phyloP scores from a whole-genome alignment of 2,797 vertebrate genomes.

The Gadopsis marmoratus region DNA sequence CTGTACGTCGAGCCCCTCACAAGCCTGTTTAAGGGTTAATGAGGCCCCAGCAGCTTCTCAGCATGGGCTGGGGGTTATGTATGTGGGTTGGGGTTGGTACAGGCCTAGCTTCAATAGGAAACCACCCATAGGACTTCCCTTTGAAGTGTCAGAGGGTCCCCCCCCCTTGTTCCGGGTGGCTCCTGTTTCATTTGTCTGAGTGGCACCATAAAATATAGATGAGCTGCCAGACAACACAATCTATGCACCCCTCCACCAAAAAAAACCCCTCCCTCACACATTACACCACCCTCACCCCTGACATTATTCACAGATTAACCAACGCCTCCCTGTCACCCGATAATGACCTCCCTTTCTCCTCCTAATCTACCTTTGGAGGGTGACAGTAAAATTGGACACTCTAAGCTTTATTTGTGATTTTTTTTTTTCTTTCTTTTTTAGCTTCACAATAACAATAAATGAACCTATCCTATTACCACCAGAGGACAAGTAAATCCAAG shows the following conservation, averaged over 20 bases:
- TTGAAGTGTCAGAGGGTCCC: slow-evolving; percentile 99
- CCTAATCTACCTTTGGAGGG: slow-evolving; percentile 87
- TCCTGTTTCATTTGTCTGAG: slow-evolving; percentile 99
- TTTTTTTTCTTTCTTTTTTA: not conserved
- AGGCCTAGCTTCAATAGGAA: slow-evolving; percentile 98
- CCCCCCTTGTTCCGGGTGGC: slow-evolving; percentile 99
- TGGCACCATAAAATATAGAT: slow-evolving; percentile 99
- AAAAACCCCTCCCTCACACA: slow-evolving; percentile 61
- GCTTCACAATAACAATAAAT: slow-evolving; percentile 52
- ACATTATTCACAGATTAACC: slow-evolving; percentile 98
- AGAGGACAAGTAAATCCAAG: slow-evolving; percentile 48
- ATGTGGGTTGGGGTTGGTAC: slow-evolving; percentile 74
- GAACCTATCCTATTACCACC: slow-evolving; percentile 33
- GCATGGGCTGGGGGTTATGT: slow-evolving; percentile 87
- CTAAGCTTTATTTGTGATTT: slow-evolving; percentile 56
- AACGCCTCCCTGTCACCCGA: slow-evolving; percentile 90
- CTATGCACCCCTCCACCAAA: slow-evolving; percentile 66
- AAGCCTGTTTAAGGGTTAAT: slow-evolving; percentile 99
- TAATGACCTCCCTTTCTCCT: slow-evolving; percentile 89
- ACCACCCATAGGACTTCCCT: slow-evolving; percentile 99
- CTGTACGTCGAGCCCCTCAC: slow-evolving; percentile 92
- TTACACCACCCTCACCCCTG: slow-evolving; percentile 76
- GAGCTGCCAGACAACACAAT: slow-evolving; percentile 95
- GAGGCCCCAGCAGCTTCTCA: slow-evolving; percentile 98
- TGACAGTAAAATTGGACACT: slow-evolving; percentile 84